A percentile compares a stretch with the other conserved stretches of the same genome.
Conservation (phyloP, 1,140 invertebrate genomes). For the Drosophila sproati region DNA sequence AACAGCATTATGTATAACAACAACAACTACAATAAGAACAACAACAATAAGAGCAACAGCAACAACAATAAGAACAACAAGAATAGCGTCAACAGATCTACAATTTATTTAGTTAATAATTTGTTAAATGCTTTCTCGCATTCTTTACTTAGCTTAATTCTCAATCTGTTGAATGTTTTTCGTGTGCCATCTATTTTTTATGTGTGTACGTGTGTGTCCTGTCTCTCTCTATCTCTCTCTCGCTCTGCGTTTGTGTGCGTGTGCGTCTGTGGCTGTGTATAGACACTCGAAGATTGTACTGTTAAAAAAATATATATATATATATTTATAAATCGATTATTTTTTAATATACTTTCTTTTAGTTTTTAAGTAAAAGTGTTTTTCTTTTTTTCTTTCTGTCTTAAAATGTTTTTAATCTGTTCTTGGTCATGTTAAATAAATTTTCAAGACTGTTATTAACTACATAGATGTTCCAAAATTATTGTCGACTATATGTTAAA, state of each 20-base stretch:
- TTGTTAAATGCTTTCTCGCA: slow-evolving; percentile 14
- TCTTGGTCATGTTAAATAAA: slow-evolving; percentile 36
- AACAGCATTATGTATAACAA: not conserved
- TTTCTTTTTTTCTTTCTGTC: not conserved
- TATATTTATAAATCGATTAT: not conserved
- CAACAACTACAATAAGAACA: slow-evolving; percentile 16
- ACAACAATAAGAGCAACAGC: slow-evolving; percentile 13
- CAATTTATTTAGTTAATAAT: slow-evolving; percentile 27
- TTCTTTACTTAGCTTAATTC: not conserved
- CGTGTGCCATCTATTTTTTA: slow-evolving; percentile 38
- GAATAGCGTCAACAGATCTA: slow-evolving; percentile 30
- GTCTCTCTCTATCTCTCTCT: slow-evolving; percentile 14
- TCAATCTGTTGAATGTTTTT: slow-evolving; percentile 9
- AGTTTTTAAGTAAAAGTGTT: slow-evolving; percentile 15
- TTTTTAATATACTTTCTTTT: slow-evolving; percentile 21
- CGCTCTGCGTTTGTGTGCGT: slow-evolving; percentile 4
- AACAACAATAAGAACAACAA: slow-evolving; percentile 14
- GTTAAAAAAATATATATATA: not conserved
- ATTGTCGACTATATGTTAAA: slow-evolving; percentile 2
- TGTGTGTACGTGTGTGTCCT: slow-evolving; percentile 30
- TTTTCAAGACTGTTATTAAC: slow-evolving; percentile 11
- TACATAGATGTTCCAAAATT: not conserved
- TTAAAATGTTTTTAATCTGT: slow-evolving; percentile 1
- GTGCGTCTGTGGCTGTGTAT: slow-evolving; percentile 23
- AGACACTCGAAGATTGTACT: slow-evolving; percentile 4